Evolutionary conservation across 2,888 invertebrate genomes (phyloP), one percentile per base, ranked within the genome.

Genomic region (Lacanobia oleracea): DNA sequence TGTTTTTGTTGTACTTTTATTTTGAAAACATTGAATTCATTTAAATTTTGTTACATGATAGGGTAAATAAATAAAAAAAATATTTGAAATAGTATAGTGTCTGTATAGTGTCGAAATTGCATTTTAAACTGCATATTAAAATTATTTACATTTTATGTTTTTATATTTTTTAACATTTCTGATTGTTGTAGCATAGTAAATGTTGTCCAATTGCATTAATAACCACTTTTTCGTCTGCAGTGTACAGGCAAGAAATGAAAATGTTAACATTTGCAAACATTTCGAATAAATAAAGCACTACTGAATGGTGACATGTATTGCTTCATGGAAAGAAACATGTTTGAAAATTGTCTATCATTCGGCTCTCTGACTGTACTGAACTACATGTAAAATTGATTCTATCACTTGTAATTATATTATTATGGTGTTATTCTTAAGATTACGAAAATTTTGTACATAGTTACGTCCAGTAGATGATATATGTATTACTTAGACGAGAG

Each of bases 401-500:
- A 70, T 69, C 69, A 83, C 70, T 76, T 66, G 33, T 57, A 67
- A n/a, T n/a, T n/a, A n/a, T n/a, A n/a, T n/a, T 77, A 75, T 78
- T 75, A n/a, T n/a, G 74, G 75, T 81, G 78, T 79, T 77, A 76
- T 50, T 76, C 40, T 64, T 82, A 81, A 82, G 71, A 82, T 75
- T 75, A 79, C 48, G 62, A 72, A 67, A 69, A 75, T 75, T 86
- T 79, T 87, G 84, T 90, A 88, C 83, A 88, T 90, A 90, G 85
- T 86, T 86, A 87, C 84, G 91, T 92, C 93, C 92, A 91, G 86
- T 92, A 91, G 88, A 72, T 77, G 66, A 69, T 83, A 86, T 86
- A 69, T 83, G 86, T 86, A 86, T 76, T 72, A 83, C 80, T 79
- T 88, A 87, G 77, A 85, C 79, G 77, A 87, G 84, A 87, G 81